Percentiles rank a stretch among this genome's conserved stretches.
Evolutionary conservation across 2,113 vertebrate species (phyloP).

Genomic region (Gavialis gangeticus): DNA sequence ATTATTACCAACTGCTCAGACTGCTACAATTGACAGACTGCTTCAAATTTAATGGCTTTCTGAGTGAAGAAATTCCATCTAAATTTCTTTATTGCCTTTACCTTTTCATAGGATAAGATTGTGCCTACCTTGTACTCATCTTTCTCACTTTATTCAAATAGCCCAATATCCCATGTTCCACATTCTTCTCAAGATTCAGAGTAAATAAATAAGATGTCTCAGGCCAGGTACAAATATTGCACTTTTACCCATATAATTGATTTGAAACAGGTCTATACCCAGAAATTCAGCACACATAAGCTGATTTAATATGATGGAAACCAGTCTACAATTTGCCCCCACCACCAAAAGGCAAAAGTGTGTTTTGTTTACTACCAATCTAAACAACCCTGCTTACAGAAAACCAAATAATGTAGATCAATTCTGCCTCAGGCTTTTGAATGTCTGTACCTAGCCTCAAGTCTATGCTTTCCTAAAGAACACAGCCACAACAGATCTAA

Average conservation of each 20-base stretch:
- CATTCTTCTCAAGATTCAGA: conserved; percentile 6
- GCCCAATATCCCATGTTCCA: neutral
- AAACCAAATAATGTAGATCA: too few species aligned
- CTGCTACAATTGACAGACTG: neutral
- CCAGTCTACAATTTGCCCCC: too few species aligned
- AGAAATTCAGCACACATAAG: too few species aligned
- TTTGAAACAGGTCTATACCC: too few species aligned
- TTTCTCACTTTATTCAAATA: neutral
- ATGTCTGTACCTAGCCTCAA: too few species aligned
- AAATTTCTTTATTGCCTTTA: neutral
- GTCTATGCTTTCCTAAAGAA: neutral
- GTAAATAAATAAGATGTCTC: neutral
- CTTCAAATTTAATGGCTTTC: conserved; percentile 15
- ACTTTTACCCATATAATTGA: too few species aligned
- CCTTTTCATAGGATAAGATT: conserved; percentile 24
- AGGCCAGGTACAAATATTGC: neutral
- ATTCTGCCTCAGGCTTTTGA: too few species aligned
- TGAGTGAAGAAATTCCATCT: conserved; percentile 9
- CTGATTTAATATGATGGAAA: too few species aligned
- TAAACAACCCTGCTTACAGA: too few species aligned
- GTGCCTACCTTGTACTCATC: neutral
- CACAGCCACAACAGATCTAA: neutral
- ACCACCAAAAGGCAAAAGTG: too few species aligned
- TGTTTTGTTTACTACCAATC: too few species aligned
- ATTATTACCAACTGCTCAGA: neutral